phyloP scores from a whole-genome alignment of 2,888 invertebrate genomes.

The Nomada ferruginata region DNA sequence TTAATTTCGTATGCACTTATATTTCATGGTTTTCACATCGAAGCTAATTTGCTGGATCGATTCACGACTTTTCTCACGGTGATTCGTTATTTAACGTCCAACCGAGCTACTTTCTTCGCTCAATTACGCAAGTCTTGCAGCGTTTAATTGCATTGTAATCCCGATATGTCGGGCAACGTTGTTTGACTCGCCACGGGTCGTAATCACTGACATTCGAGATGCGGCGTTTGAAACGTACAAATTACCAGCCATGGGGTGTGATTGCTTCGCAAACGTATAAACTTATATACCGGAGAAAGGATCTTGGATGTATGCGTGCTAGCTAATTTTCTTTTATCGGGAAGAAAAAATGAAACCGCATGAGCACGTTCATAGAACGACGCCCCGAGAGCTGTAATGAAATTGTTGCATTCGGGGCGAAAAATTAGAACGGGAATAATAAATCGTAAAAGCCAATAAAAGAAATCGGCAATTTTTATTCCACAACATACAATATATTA shows the following conservation, averaged over 20 bases:
- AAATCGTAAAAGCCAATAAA: too few species aligned
- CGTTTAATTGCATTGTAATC: constrained; percentile 33
- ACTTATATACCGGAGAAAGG: neutral
- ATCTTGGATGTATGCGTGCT: neutral
- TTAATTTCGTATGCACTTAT: too few species aligned
- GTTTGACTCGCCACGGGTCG: constrained; percentile 12
- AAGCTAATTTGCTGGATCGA: constrained; percentile 3
- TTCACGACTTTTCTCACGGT: neutral
- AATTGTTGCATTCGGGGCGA: too few species aligned
- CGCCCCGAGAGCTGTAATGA: too few species aligned
- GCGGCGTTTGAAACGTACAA: neutral
- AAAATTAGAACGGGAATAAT: too few species aligned
- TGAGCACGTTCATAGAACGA: too few species aligned
- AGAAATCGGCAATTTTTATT: too few species aligned
- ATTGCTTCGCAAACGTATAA: neutral
- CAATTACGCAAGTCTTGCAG: constrained; percentile 26
- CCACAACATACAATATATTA: too few species aligned
- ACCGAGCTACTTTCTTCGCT: constrained; percentile 4
- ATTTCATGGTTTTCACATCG: neutral
- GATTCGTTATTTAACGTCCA: constrained; percentile 2
- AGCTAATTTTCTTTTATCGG: neutral
- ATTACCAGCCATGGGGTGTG: neutral
- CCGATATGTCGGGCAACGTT: constrained; percentile 11
- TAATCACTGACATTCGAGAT: constrained; percentile 19
- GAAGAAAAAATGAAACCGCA: too few species aligned